Evolutionary conservation across 2,113 vertebrate species (phyloP).

Genomic region (Eonycteris spelaea): DNA sequence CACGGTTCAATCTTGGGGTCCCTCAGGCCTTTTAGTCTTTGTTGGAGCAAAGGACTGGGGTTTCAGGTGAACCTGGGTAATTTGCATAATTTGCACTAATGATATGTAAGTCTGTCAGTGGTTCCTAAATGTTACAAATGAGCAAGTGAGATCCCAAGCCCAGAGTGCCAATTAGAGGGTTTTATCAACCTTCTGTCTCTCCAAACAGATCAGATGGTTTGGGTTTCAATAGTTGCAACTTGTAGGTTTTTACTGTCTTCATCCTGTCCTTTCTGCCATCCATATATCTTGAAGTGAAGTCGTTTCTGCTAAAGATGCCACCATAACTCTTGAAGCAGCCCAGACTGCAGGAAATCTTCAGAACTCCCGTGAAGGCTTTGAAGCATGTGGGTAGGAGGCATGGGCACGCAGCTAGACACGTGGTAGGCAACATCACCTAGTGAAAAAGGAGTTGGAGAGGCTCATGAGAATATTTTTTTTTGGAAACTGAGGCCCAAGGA

Average conservation of each 20-base stretch:
- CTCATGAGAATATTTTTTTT: not conserved
- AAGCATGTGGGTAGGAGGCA: not conserved
- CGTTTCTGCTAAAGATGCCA: not conserved
- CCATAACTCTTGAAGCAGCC: not conserved
- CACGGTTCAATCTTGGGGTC: slow-evolving; percentile 15
- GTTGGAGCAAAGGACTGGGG: not conserved
- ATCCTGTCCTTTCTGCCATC: not conserved
- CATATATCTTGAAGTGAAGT: not conserved
- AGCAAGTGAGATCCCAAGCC: not conserved
- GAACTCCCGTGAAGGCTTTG: not conserved
- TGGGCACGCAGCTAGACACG: not conserved
- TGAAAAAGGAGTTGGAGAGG: not conserved
- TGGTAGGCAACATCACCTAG: not conserved
- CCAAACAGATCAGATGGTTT: not conserved
- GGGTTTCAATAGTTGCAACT: not conserved
- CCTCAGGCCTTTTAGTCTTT: slow-evolving; percentile 27
- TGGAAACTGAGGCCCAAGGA: not conserved
- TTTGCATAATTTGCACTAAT: not conserved
- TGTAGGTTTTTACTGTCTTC: not conserved
- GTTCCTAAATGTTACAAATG: not conserved
- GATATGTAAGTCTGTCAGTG: not conserved
- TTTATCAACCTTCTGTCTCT: not conserved
- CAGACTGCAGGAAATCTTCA: not conserved
- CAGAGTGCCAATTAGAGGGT: not conserved
- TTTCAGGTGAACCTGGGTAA: slow-evolving; percentile 7